Base-by-base conservation (phyloP, 2,797 vertebrate genomes). In the Mormyrops boulengeri region DNA sequence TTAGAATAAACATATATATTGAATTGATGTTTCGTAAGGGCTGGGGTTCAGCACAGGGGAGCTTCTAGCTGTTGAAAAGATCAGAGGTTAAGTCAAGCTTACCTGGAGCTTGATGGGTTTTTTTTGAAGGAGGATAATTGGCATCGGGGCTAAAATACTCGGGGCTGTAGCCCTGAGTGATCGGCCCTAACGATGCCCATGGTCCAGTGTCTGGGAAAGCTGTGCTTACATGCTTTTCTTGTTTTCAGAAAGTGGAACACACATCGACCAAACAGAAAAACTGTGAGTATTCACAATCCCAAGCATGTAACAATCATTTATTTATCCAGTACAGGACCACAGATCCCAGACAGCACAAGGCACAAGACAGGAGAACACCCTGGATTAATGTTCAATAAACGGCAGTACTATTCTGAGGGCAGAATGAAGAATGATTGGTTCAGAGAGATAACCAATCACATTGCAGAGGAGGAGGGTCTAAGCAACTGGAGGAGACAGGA, bases 241-340 rank as follows among this genome's bases (percentile, higher is more conserved):
- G 92, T 91, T 41, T 69, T 90, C 93, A 96, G 95, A 84, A 89
- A 93, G 94, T 34, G 91, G n/a, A 19, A 22, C 73, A 0, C 91
- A 88, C 12, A 22, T 66, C 0, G 92, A 94, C n/a, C 92, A 94
- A 92, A 88, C 86, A 0, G 90, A 91, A 86, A 91, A 92, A 52
- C 55, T 85, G 95, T 96, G 90, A 96, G 96, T 96, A 91, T 41
- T 8, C 1, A 49, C 8, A 17, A 47, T 52, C 26, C 47, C 44
- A 12, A 14, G n/a, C 9, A 12, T 85, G 9, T 52, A 9, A 2
- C 3, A 85, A 52, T 11, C 49, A 49, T 85, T 22, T 52, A 49
- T 85, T 22, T 52, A 41, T 80, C 73, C 73, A 41, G 5, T 80
- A 80, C 14, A 44, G 73, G 38, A 38, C 41, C 19, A 80, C 34